Evolutionary conservation across 2,888 invertebrate species (phyloP), one percentile per base, ranked within the genome.

Genomic region (Meandrusa payeni): DNA sequence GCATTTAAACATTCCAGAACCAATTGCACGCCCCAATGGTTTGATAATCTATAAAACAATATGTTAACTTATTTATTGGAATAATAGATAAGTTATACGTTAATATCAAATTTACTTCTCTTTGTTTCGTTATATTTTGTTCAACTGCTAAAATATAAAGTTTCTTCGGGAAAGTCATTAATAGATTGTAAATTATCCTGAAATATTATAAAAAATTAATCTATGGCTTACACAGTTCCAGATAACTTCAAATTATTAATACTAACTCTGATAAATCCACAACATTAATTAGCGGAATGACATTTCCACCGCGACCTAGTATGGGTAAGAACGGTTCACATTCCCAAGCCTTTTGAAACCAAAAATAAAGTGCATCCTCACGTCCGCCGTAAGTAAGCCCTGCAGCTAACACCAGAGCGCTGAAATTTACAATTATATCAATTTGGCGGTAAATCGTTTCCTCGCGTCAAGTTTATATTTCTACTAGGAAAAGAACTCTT

Each of bases 301-400:
- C 64, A 58, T 93, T 93, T 4, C 63, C 66, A 1, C 92, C 93
- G 3, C 82, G 75, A 0, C 88, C 88, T 19, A 92, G 72, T 44
- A 93, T 73, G 0, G 92, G 92, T 13, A 93, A 62, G 11, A 83
- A 64, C n/a, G 76, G 76, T 46, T 89, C 89, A 52, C 91, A 91
- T 46, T 89, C 86, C 91, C 92, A 93, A 5, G 91, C 90, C 59
- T 90, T 85, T 76, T 91, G 92, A 61, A 93, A 93, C 64, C 92
- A 89, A 59, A 89, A 90, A 51, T 88, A 89, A 1, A 93, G 71
- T n/a, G 87, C 77, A 23, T 90, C 89, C 59, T 93, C 90, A 24
- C 85, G 88, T 5, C 88, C 89, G 0, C 93, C 93, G 51, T 93
- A 93, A 1, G 90, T 90, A 7, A 91, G 67, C 1, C 92, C 93